Evolutionary conservation across 2,797 vertebrate genomes (phyloP), one percentile per base, ranked within the genome.

Genomic region (Potorous gilbertii): DNA sequence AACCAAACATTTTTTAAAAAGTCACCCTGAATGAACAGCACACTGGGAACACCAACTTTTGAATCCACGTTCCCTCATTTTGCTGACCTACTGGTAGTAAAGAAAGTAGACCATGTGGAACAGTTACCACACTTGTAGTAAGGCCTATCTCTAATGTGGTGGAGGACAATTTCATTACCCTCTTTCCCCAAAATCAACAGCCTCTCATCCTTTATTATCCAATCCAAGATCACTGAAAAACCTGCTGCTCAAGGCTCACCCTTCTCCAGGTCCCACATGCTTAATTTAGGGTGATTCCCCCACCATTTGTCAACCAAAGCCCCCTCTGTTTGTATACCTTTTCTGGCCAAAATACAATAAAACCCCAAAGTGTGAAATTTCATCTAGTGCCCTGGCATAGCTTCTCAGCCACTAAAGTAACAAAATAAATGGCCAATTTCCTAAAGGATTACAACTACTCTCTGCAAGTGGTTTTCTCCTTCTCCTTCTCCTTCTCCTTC

Each of bases 381-480:
- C 94, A 93, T 91, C 95, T 92, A 94, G 56, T 94, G 87, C 91
- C 95, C 93, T 94, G 94, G 94, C 94, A 96, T 56, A 27, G 91
- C 96, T 97, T 98, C 95, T 93, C 29, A 92, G 90, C 18, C 95
- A 93, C 96, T 81, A 54, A 55, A n/a, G 91, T 93, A 96, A 90
- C 89, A 96, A 97, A 97, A 96, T 94, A 96, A 95, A 97, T 90
- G 96, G 94, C 93, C 97, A 96, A 29, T 97, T 97, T 98, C 96
- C 96, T 91, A 90, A 94, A 0, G 1, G 93, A 96, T 54, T 62
- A 0, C 0, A 4, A 91, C 56, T 93, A 74, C 74, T 96, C 74
- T 87, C 74, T 50, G 21, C 3, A n/a, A n/a, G n/a, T n/a, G n/a
- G n/a, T n/a, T n/a, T n/a, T n/a, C n/a, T n/a, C n/a, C n/a, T n/a